Base-by-base conservation (phyloP, 2,113 vertebrate genomes). In the Vanacampus margaritifer region DNA sequence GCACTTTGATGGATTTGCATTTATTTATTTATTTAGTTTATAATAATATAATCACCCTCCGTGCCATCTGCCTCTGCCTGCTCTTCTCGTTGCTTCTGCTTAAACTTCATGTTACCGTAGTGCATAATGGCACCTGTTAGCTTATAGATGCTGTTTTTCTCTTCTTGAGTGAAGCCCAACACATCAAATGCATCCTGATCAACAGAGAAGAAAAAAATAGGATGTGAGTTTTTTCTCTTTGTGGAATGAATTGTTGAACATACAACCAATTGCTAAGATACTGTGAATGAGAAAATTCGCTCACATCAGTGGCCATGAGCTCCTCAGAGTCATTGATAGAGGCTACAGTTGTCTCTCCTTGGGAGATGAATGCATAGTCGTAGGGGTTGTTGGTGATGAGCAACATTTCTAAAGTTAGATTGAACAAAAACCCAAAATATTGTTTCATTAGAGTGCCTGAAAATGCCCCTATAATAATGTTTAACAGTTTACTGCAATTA, bases 101-200 rank as follows among this genome's bases (percentile, higher is more conserved):
- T n/a, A n/a, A n/a, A n/a, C n/a, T n/a, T n/a, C n/a, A n/a, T n/a
- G n/a, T 96, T 96, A 3, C 94, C 94, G 0, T 91, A 86, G 66
- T 95, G 95, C 94, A 95, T 95, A 80, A 96, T 94, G 86, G 95
- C 92, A 0, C 95, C 95, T 0, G 88, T 94, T 69, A 95, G 76
- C 84, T 96, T 96, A 87, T 96, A 95, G 32, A 93, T 76, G 1
- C 93, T 85, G 0, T 88, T 92, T 69, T 95, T 94, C 79, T 95
- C 94, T 26, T 95, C 93, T 46, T 83, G 32, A 12, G 86, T 93
- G 75, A 94, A 95, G 64, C 93, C 91, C 74, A 95, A 79, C 35
- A 95, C 92, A 7, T 95, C 94, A 74, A 90, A 90, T 0, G 88
- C 90, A 6, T 86, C 77, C 88, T 91, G 65, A 26, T 88, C 67